Evolutionary conservation across 2,113 vertebrate species (phyloP).

Genomic region (Neogale vison): DNA sequence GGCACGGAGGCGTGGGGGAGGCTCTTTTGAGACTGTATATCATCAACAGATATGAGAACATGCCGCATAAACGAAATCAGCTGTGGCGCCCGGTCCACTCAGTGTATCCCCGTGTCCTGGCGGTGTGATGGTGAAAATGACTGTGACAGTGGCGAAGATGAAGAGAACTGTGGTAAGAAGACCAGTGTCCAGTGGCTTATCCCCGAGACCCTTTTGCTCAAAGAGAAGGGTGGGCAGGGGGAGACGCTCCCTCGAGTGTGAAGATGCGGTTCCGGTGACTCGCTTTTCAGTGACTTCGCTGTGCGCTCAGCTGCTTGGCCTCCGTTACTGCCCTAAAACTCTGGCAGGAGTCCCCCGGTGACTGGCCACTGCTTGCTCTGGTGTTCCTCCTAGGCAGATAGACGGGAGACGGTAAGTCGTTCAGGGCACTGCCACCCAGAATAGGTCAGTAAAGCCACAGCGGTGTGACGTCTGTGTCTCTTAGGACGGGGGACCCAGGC

Average conservation of each 20-base stretch:
- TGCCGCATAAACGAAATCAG: slow-evolving; percentile 95
- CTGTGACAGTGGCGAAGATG: slow-evolving; percentile 96
- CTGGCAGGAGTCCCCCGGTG: neutral
- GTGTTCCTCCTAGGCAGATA: slow-evolving; percentile 34
- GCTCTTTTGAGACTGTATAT: slow-evolving; percentile 82
- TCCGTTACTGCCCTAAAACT: slow-evolving; percentile 22
- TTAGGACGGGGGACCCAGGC: neutral
- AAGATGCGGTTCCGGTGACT: slow-evolving; percentile 36
- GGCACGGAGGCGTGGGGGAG: slow-evolving; percentile 54
- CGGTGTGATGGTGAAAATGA: slow-evolving; percentile 97
- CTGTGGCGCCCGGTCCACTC: slow-evolving; percentile 93
- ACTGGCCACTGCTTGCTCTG: neutral
- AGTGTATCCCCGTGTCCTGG: slow-evolving; percentile 96
- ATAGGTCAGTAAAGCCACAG: neutral
- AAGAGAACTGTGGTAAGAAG: slow-evolving; percentile 95
- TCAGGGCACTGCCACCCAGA: neutral
- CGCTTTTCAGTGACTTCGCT: slow-evolving; percentile 48
- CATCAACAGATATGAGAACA: slow-evolving; percentile 91
- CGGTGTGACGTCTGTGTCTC: neutral
- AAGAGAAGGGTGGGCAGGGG: slow-evolving; percentile 70
- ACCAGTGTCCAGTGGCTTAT: slow-evolving; percentile 71
- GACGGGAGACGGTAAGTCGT: slow-evolving; percentile 48
- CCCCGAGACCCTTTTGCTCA: slow-evolving; percentile 64
- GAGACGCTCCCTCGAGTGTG: neutral
- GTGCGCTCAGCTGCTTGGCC: slow-evolving; percentile 52